A percentile compares a stretch with the other conserved stretches of the same genome.
phyloP scores from a whole-genome alignment of 1,140 invertebrate species.

The Lucilia cuprina region DNA sequence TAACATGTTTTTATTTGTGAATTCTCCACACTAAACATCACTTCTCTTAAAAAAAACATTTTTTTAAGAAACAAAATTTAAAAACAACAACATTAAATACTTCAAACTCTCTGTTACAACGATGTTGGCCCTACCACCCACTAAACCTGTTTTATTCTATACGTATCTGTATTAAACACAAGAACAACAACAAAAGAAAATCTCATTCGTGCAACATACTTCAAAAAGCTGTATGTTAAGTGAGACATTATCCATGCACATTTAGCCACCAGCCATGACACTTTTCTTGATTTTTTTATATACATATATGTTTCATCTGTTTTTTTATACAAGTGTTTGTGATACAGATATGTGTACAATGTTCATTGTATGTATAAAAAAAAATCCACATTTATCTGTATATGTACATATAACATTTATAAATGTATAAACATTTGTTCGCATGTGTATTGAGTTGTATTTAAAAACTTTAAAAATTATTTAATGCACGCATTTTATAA shows the following conservation, averaged over 20 bases:
- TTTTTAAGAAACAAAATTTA: too few species aligned
- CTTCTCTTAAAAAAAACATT: too few species aligned
- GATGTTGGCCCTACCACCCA: neutral
- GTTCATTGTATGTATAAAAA: too few species aligned
- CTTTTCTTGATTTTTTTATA: neutral
- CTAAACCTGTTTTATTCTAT: neutral
- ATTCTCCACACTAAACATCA: too few species aligned
- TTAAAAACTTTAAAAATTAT: neutral
- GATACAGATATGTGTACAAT: neutral
- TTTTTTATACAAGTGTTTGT: neutral
- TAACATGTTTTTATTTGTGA: too few species aligned
- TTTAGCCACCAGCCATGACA: slow-evolving; percentile 16
- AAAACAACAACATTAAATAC: neutral
- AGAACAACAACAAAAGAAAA: neutral
- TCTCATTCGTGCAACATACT: neutral
- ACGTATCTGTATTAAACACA: neutral
- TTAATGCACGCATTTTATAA: neutral
- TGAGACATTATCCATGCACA: slow-evolving; percentile 8
- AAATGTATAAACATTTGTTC: neutral
- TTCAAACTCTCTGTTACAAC: neutral
- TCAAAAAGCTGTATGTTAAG: slow-evolving; percentile 6
- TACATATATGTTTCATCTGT: too few species aligned
- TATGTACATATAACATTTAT: neutral
- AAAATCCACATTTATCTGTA: neutral
- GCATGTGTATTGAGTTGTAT: neutral